These are phyloP conservation scores for Drosophila novamexicana DNA, from an alignment of 1,140 invertebrate species.

Conservation along the genomic window DNA sequence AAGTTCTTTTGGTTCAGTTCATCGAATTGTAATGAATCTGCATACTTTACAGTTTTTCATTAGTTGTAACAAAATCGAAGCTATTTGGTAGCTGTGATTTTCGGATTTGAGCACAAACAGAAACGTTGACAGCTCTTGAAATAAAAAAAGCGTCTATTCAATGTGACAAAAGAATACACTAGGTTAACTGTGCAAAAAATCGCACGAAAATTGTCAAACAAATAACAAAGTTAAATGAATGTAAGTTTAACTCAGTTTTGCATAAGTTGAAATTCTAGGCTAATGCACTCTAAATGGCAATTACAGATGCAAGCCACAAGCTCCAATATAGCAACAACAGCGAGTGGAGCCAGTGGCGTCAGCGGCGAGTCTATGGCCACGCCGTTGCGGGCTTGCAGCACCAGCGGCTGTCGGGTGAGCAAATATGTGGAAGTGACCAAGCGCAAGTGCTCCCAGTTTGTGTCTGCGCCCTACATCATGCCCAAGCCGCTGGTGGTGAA, in stretches of 20 bases:
- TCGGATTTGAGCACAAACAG: no score
- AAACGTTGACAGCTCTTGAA: background rate
- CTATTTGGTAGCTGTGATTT: background rate
- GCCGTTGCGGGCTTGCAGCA: slow-evolving; percentile 52
- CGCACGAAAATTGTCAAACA: background rate
- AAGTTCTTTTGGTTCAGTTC: background rate
- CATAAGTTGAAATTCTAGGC: background rate
- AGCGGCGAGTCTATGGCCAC: slow-evolving; percentile 3
- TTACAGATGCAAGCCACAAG: slow-evolving; percentile 16
- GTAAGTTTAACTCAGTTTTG: background rate
- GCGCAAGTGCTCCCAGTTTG: slow-evolving; percentile 64
- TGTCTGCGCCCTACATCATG: slow-evolving; percentile 58
- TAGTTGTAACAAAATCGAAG: background rate
- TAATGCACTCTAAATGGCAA: background rate
- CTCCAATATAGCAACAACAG: background rate
- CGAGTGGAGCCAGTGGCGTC: background rate
- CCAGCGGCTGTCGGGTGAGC: slow-evolving; percentile 53
- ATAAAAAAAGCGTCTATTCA: background rate
- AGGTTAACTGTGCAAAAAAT: slow-evolving; percentile 6
- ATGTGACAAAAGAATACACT: slow-evolving; percentile 23
- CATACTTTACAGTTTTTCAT: background rate
- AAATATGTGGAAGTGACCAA: slow-evolving; percentile 65
- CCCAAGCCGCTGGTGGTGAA: slow-evolving; percentile 63
- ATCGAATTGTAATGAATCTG: background rate
- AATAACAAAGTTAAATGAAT: slow-evolving; percentile 5